phyloP scores from a whole-genome alignment of 1,140 invertebrate genomes.

The Pollicipes pollicipes region DNA sequence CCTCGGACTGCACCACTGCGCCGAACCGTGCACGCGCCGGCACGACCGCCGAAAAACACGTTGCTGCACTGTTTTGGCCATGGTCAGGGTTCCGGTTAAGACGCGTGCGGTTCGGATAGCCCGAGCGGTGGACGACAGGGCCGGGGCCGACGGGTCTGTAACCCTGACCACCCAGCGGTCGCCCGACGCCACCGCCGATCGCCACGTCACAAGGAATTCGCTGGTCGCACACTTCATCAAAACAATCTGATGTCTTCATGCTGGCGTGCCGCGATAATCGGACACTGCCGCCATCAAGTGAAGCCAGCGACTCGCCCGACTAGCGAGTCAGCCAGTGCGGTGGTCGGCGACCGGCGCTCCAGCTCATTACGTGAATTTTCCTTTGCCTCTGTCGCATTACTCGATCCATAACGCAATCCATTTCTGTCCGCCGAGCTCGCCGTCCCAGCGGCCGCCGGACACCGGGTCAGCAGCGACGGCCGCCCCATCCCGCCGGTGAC shows the following conservation, averaged over 20 bases:
- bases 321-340: not conserved
- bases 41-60: no score
- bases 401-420: not conserved
- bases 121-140: no score
- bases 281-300: not conserved
- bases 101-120: no score
- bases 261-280: not conserved
- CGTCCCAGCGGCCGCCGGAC: no score
- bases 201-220: not conserved
- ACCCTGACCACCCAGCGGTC: not conserved
- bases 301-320: not conserved
- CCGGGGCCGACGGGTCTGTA: no score
- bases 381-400: not conserved
- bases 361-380: not conserved
- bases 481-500: no score
- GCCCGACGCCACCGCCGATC: not conserved
- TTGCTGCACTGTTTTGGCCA: no score
- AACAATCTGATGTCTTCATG: conserved; percentile 2
- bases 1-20: no score
- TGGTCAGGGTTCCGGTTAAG: no score
- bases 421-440: not conserved
- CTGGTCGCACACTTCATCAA: not conserved
- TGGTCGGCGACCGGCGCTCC: no score
- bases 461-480: not conserved
- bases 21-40: no score